Conservation (phyloP, 2,113 vertebrate genomes). For the Ginglymostoma cirratum region DNA sequence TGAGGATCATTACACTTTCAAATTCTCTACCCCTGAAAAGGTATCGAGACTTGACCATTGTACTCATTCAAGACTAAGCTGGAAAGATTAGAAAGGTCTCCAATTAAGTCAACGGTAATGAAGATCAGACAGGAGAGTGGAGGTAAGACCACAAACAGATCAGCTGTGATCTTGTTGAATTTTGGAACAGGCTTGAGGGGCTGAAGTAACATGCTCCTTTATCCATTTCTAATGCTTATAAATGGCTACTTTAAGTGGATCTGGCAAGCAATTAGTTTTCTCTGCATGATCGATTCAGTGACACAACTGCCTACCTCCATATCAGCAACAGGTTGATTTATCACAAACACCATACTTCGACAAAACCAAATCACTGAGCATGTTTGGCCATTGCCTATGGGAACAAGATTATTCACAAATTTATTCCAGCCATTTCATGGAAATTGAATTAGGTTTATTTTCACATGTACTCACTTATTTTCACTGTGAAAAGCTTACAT, state of each 20-base stretch:
- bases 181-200: too few relatives aligned
- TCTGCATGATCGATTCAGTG: not conserved
- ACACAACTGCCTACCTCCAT: not conserved
- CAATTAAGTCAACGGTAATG: not conserved
- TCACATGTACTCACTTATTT: too few relatives aligned
- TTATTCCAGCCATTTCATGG: not conserved
- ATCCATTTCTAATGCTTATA: not conserved
- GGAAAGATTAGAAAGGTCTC: too few relatives aligned
- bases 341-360: not conserved
- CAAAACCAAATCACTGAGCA: not conserved
- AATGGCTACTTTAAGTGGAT: not conserved
- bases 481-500: too few relatives aligned
- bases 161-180: too few relatives aligned
- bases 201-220: not conserved
- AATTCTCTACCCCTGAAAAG: not conserved
- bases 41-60: not conserved
- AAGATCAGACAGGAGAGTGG: not conserved
- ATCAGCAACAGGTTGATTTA: not conserved
- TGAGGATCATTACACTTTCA: not conserved
- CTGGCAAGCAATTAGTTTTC: not conserved
- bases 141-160: too few relatives aligned
- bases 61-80: too few relatives aligned
- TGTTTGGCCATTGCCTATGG: not conserved
- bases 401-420: not conserved
- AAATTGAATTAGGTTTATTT: not conserved